Conservation (phyloP, 2,113 vertebrate genomes). For the Chascanopsetta lugubris region DNA sequence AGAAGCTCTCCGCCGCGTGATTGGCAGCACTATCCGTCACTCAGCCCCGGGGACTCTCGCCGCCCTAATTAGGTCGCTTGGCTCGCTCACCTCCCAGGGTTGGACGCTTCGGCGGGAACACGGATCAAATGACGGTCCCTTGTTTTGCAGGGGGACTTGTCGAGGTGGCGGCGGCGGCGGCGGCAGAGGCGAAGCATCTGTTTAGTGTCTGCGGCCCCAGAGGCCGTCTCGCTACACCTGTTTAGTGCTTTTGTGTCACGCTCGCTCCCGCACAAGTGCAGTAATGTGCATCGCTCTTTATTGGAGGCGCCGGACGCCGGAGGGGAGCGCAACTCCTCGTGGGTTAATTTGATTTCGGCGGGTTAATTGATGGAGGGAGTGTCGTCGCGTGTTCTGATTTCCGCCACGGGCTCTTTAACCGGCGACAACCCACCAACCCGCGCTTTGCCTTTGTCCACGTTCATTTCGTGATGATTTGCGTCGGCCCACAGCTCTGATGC, state of each 20-base stretch:
- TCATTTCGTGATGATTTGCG: neutral
- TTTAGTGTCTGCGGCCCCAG: constrained; percentile 65
- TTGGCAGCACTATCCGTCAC: constrained; percentile 84
- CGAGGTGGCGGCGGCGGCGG: constrained; percentile 75
- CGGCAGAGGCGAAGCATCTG: constrained; percentile 74
- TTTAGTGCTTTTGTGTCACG: constrained; percentile 59
- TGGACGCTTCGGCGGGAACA: constrained; percentile 72
- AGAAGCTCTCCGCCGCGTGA: constrained; percentile 65
- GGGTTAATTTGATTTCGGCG: constrained; percentile 75
- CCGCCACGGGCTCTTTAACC: constrained; percentile 53
- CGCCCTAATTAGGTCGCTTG: constrained; percentile 82
- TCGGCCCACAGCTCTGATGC: neutral
- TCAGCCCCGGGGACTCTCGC: constrained; percentile 74
- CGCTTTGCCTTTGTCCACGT: constrained; percentile 32
- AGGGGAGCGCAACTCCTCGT: constrained; percentile 64
- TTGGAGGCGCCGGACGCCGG: constrained; percentile 64
- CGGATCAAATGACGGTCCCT: constrained; percentile 77
- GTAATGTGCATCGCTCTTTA: constrained; percentile 66
- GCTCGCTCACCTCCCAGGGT: constrained; percentile 76
- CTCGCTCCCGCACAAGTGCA: constrained; percentile 40
- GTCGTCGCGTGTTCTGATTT: constrained; percentile 64
- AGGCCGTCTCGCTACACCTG: constrained; percentile 71
- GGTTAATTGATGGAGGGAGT: constrained; percentile 76
- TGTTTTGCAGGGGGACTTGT: constrained; percentile 73
- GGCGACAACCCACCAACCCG: constrained; percentile 27